These are phyloP conservation scores for Lepidurus couesii DNA, from an alignment of 1,140 invertebrate species.

Conservation along the genomic window DNA sequence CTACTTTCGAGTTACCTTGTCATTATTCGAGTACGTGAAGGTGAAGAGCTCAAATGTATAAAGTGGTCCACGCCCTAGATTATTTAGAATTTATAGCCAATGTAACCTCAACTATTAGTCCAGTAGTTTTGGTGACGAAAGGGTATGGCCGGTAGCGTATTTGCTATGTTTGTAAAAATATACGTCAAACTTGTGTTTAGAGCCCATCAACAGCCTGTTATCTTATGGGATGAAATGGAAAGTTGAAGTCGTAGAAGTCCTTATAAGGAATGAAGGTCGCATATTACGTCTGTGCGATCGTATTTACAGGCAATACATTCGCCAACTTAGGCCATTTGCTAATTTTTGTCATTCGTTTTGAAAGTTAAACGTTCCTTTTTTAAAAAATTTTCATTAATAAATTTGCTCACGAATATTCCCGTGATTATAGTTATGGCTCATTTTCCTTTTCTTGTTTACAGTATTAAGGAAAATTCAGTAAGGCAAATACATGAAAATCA, in stretches of 20 bases:
- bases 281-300: background rate
- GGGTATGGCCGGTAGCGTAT: background rate
- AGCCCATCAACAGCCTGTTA: background rate
- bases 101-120: background rate
- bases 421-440: too few relatives aligned
- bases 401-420: too few relatives aligned
- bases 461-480: too few relatives aligned
- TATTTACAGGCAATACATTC: too few relatives aligned
- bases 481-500: too few relatives aligned
- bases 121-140: background rate
- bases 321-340: too few relatives aligned
- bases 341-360: too few relatives aligned
- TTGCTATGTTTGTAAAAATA: background rate
- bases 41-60: background rate
- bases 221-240: background rate
- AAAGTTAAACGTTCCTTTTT: too few relatives aligned
- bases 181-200: too few relatives aligned
- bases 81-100: background rate
- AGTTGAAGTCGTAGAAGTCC: background rate
- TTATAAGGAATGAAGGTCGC: background rate
- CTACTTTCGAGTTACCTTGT: conserved; percentile 1
- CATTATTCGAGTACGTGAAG: background rate
- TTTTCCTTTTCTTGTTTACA: too few relatives aligned
- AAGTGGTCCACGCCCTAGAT: conserved; percentile 17
- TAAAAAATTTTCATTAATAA: too few relatives aligned